Evolutionary conservation across 2,797 vertebrate species (phyloP).

Genomic region (Notamacropus eugenii): DNA sequence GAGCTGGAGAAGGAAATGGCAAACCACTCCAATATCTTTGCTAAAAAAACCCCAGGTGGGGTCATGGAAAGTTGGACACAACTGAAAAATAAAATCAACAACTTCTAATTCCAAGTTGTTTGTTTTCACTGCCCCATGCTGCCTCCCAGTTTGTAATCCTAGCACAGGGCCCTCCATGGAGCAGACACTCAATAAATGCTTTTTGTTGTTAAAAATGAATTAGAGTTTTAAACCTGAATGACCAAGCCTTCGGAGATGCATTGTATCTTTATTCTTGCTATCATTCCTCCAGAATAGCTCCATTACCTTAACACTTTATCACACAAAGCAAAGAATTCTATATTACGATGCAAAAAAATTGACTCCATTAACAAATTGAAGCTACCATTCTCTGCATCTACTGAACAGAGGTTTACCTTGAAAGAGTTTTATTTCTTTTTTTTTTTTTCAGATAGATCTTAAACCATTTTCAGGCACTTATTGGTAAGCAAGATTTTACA

Average conservation of each 20-base stretch:
- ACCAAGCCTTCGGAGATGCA: conserved; percentile 1
- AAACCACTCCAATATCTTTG: not conserved
- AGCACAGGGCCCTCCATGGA: not conserved
- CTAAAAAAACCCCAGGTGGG: not conserved
- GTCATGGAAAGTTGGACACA: not conserved
- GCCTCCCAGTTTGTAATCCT: not conserved
- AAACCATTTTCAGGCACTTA: conserved; percentile 53
- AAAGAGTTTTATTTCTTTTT: not conserved
- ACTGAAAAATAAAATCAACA: not conserved
- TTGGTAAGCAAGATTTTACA: conserved; percentile 53
- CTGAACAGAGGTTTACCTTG: conserved; percentile 44
- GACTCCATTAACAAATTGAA: conserved; percentile 29
- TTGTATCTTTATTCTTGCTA: conserved; percentile 1
- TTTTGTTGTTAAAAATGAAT: conserved; percentile 25
- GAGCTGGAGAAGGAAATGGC: not conserved
- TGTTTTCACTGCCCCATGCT: not conserved
- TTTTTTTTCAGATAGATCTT: conserved; percentile 20
- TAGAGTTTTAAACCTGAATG: conserved; percentile 28
- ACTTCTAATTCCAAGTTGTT: not conserved
- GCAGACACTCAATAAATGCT: conserved; percentile 13
- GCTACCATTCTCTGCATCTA: not conserved
- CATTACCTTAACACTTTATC: conserved; percentile 50
- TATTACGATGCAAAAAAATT: conserved; percentile 21
- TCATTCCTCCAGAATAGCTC: not conserved
- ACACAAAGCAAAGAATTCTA: conserved; percentile 21